phyloP scores from a whole-genome alignment of 2,113 vertebrate genomes.

The Lophotis ruficrista region DNA sequence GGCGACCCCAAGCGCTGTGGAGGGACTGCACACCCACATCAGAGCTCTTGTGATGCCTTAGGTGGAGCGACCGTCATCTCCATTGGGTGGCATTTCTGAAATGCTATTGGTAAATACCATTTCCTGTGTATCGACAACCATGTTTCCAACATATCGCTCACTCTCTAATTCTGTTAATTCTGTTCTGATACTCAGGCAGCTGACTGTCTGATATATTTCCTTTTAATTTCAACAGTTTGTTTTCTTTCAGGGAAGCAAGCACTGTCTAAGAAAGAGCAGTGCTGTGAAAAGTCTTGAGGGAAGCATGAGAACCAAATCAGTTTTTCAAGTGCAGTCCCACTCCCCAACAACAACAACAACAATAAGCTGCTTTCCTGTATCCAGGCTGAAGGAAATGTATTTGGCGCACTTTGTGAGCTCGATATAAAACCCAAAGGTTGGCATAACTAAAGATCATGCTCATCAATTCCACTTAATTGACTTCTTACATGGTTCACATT shows the following conservation, averaged over 20 bases:
- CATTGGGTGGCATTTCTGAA: not conserved
- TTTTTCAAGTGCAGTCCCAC: not conserved
- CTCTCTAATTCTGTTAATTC: not conserved
- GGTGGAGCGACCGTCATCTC: not conserved
- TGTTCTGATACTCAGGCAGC: not conserved
- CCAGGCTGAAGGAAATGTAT: not conserved
- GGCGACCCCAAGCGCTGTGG: accelerated
- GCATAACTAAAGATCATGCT: not conserved
- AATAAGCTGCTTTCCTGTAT: not conserved
- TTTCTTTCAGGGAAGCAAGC: not conserved
- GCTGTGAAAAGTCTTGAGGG: not conserved
- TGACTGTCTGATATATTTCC: not conserved
- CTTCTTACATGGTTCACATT: conserved; percentile 50
- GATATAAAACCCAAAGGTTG: conserved; percentile 17
- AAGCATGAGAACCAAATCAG: not conserved
- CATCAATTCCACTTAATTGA: conserved; percentile 60
- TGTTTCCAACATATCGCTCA: not conserved
- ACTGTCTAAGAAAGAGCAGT: not conserved
- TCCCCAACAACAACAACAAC: not conserved
- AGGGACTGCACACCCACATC: no score
- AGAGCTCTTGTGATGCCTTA: not conserved
- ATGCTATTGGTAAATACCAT: not conserved
- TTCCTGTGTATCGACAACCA: not conserved
- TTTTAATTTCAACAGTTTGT: not conserved
- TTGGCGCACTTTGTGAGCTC: not conserved